phyloP scores from a whole-genome alignment of 2,797 vertebrate genomes.

The Distichodus sexfasciatus region DNA sequence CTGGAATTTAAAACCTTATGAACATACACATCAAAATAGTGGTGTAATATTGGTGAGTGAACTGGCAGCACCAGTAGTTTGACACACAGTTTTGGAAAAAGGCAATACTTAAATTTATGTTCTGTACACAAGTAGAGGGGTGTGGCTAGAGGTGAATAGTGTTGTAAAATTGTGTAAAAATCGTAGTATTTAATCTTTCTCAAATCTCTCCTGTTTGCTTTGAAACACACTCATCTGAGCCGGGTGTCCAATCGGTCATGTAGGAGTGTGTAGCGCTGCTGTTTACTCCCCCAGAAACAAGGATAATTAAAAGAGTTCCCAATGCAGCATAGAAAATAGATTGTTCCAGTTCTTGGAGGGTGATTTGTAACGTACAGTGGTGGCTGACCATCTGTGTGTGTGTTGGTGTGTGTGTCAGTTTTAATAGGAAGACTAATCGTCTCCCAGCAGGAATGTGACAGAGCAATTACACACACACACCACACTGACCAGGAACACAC shows the following conservation, averaged over 20 bases:
- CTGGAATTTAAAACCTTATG: too few relatives aligned
- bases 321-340: constrained; percentile 31
- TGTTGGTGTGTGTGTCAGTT: constrained; percentile 47
- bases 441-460: constrained; percentile 58
- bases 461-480: constrained; percentile 62
- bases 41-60: too few relatives aligned
- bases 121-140: not conserved
- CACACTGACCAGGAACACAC: not conserved
- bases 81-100: too few relatives aligned
- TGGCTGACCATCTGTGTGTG: constrained; percentile 1
- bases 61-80: too few relatives aligned
- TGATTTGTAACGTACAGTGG: constrained; percentile 43
- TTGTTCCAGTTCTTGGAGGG: constrained; percentile 42
- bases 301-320: constrained; percentile 39
- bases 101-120: not conserved
- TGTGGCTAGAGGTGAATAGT: not conserved
- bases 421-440: constrained; percentile 72
- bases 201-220: not conserved
- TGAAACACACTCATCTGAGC: not conserved
- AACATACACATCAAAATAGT: too few relatives aligned
- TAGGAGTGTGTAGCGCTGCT: not conserved
- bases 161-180: not conserved
- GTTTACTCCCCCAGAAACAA: constrained; percentile 6
- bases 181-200: not conserved
- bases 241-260: too few relatives aligned